Evolutionary conservation across 2,888 invertebrate species (phyloP), one percentile per base, ranked within the genome.

Genomic region (Allygus modestus): DNA sequence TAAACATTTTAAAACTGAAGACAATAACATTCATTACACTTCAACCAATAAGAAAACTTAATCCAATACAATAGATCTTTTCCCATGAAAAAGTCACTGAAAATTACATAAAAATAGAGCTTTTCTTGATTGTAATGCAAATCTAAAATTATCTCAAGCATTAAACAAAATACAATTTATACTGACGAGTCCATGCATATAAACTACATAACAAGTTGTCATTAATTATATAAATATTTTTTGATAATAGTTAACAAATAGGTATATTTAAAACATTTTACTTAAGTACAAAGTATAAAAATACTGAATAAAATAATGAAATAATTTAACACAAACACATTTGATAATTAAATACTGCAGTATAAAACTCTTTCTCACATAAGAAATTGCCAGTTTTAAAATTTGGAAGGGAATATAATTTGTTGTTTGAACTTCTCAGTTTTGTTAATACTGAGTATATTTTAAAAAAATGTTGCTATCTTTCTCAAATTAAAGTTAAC

Each of bases 231-330:
- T 65, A 54, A 54, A 28, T 65, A 65, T 31, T 31, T n/a, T 28
- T 28, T 65, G 65, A 65, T 65, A 65, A 26, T 58, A 58, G 23
- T 28, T 65, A 65, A 65, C 65, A 65, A 65, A 65, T 2, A 58
- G 37, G 37, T 46, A 54, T 54, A 54, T 54, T 54, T 54, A 54
- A 54, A 54, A 54, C 54, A 23, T 7, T 46, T 31, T 28, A 65
- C 65, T 65, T 65, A 65, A 65, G 65, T 65, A 65, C 65, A 28
- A 65, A 26, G 31, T 65, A 65, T 65, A 65, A 65, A 65, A 65
- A 65, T 65, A 65, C 65, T 31, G 65, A 28, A 28, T 65, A 65
- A 65, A 65, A 65, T 65, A 28, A 28, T 65, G 28, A 65, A 65
- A 65, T 65, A 65, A 65, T 65, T 26, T 65, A 28, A 65, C 65